phyloP scores from a whole-genome alignment of 2,797 vertebrate genomes.

The Momotus momota region DNA sequence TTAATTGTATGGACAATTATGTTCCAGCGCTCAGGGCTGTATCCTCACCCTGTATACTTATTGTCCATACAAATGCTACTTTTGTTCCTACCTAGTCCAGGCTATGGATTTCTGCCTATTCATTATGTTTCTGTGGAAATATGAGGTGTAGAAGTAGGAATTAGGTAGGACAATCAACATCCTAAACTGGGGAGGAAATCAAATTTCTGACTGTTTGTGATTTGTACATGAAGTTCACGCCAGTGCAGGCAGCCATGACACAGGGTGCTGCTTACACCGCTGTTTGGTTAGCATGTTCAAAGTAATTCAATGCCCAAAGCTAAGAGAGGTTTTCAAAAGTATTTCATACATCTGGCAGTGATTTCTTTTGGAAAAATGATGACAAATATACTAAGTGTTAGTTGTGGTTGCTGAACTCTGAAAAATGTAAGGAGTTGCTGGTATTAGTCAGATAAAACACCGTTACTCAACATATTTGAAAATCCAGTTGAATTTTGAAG shows the following conservation, averaged over 20 bases:
- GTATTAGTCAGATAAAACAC: background rate
- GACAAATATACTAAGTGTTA: rapidly evolving
- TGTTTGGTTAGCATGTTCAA: background rate
- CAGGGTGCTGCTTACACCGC: background rate
- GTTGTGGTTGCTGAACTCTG: background rate
- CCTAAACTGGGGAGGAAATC: background rate
- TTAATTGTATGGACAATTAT: background rate
- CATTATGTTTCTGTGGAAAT: background rate
- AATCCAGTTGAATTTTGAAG: background rate
- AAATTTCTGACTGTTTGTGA: background rate
- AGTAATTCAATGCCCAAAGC: background rate
- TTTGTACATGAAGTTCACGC: background rate
- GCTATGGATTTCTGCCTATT: background rate
- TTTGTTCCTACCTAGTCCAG: background rate
- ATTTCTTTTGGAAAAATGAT: background rate
- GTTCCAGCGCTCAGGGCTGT: background rate
- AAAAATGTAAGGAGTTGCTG: background rate
- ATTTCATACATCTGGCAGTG: background rate
- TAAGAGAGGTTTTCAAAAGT: background rate
- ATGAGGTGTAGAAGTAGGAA: background rate
- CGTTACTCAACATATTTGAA: background rate
- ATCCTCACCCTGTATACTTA: background rate
- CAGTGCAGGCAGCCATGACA: background rate
- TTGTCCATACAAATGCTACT: background rate
- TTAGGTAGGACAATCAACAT: background rate